Evolutionary conservation across 2,888 invertebrate genomes (phyloP).

Genomic region (Drosophila rubida): DNA sequence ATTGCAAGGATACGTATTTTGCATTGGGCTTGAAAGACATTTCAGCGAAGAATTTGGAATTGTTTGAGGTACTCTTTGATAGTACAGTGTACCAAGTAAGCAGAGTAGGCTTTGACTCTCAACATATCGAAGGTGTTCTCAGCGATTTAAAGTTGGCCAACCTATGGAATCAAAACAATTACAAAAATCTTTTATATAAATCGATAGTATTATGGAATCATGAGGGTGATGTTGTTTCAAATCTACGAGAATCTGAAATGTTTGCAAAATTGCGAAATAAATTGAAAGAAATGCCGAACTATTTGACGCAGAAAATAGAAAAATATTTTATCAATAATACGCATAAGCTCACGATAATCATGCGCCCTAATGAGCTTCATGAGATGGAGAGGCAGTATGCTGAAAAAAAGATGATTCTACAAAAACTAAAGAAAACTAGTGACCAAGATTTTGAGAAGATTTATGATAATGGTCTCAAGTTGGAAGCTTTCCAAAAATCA

Average conservation of each 20-base stretch:
- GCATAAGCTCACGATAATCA: slow-evolving; percentile 92
- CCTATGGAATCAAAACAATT: slow-evolving; percentile 93
- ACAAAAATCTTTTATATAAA: slow-evolving; percentile 91
- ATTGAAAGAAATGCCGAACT: slow-evolving; percentile 88
- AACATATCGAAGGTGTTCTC: slow-evolving; percentile 93
- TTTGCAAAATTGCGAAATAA: slow-evolving; percentile 88
- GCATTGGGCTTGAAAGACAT: slow-evolving; percentile 94
- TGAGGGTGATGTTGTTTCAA: slow-evolving; percentile 89
- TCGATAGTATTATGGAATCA: slow-evolving; percentile 95
- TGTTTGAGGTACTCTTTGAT: slow-evolving; percentile 89
- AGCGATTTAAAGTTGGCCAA: slow-evolving; percentile 92
- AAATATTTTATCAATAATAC: slow-evolving; percentile 92
- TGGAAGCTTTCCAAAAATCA: slow-evolving; percentile 90
- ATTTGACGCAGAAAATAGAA: slow-evolving; percentile 89
- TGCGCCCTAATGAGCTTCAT: slow-evolving; percentile 93
- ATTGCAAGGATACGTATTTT: slow-evolving; percentile 93
- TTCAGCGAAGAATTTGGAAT: slow-evolving; percentile 89
- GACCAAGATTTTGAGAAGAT: slow-evolving; percentile 87
- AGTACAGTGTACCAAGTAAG: slow-evolving; percentile 90
- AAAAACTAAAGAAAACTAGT: slow-evolving; percentile 87
- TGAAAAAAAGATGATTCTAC: slow-evolving; percentile 89
- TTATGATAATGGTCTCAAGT: slow-evolving; percentile 89
- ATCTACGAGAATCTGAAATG: slow-evolving; percentile 90
- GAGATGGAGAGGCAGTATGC: slow-evolving; percentile 88
- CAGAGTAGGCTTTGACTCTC: slow-evolving; percentile 91